Evolutionary conservation across 1,140 invertebrate genomes (phyloP).

Genomic region (Armadillidium nasatum): DNA sequence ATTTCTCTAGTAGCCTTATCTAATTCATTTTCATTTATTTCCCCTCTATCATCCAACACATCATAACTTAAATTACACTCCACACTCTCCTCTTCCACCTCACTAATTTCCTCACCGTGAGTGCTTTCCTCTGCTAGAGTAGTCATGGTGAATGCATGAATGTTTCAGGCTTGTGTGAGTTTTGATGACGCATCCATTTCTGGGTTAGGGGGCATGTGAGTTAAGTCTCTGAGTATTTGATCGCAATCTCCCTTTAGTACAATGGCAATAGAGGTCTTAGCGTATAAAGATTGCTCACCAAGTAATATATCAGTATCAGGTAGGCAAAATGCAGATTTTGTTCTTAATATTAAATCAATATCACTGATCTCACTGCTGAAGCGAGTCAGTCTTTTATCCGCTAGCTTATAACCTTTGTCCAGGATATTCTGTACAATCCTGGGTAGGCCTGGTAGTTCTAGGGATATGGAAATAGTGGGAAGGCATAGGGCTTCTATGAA

Average conservation of each 20-base stretch:
- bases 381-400: background rate
- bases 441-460: background rate
- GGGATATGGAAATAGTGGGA: background rate
- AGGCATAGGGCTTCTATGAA: background rate
- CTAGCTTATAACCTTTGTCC: background rate
- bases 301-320: background rate
- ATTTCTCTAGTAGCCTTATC: background rate
- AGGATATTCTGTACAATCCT: background rate
- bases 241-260: background rate
- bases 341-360: background rate
- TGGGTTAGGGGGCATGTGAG: background rate
- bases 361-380: background rate
- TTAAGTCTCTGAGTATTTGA: background rate
- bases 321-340: background rate
- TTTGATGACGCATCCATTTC: background rate
- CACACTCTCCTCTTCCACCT: no score
- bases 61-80: background rate
- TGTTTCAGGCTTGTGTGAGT: no score
- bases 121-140: no score
- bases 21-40: background rate
- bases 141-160: no score
- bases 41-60: background rate
- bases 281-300: constrained; percentile 17
- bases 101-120: no score
- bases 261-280: background rate